Base-by-base conservation (phyloP, 1,140 invertebrate genomes). In the Arctopsyche grandis region DNA sequence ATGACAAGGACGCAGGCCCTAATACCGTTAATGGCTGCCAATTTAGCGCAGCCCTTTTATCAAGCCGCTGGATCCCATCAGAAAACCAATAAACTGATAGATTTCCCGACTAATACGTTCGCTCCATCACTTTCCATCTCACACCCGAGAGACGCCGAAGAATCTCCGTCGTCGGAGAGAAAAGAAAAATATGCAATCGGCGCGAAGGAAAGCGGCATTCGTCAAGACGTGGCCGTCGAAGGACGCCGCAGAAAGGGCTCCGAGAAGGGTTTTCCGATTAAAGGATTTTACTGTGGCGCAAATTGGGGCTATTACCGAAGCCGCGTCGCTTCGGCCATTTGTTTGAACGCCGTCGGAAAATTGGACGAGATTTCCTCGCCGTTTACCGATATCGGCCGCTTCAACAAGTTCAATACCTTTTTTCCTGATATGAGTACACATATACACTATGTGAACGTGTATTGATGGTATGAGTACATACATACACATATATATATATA, bases 41-140 rank as follows among this genome's bases (percentile, higher is more conserved):
- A 80, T 82, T 78, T 80, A 79, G 60, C 80, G 77, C 71, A 70
- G 14, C 60, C 77, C 80, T 79, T 81, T 81, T 81, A 81, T 81
- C 80, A 79, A 77, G 70, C 52, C 74, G 56, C 56, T 29, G 69
- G 77, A 80, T 82, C 75, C 78, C 77, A 82, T 82, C 80, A 79
- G 74, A 76, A 73, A 78, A 79, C 80, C 80, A 78, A 82, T 82
- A 82, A 80, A 80, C 81, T 82, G 81, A 82, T 81, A 81, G 80
- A 81, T 81, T 82, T 38, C 48, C 78, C 75, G 21, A 78, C 75
- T 80, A 80, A 82, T 79, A 71, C 78, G 75, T 70, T 22, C 75
- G 43, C 74, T 71, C 63, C 43, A 69, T 75, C 78, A 75, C 71
- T 46, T 19, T n/a, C 19, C 44, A 46, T 14, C 14, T 21, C 26